A percentile compares a stretch with the other conserved stretches of the same genome.
phyloP scores from a whole-genome alignment of 2,113 vertebrate species.

The Falcunculus frontatus region DNA sequence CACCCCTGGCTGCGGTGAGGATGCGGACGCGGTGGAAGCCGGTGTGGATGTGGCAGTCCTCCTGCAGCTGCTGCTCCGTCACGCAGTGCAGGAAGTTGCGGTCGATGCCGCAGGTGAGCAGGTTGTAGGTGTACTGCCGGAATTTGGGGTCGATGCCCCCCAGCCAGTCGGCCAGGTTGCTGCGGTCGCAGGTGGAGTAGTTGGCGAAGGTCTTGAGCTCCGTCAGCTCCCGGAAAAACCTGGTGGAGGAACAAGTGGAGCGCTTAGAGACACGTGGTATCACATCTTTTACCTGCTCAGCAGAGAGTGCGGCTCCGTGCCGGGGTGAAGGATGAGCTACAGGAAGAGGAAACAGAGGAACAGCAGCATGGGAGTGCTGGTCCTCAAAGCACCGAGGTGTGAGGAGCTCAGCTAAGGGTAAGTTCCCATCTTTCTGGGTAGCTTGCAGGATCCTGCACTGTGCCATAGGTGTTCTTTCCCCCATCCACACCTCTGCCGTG shows the following conservation, averaged over 20 bases:
- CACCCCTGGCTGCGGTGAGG: constrained; percentile 75
- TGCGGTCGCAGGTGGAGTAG: constrained; percentile 93
- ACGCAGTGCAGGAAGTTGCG: constrained; percentile 79
- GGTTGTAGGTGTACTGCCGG: constrained; percentile 93
- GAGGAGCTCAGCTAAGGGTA: background rate
- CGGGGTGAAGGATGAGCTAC: background rate
- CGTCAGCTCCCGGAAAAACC: constrained; percentile 89
- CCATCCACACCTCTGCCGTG: background rate
- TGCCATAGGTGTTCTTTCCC: background rate
- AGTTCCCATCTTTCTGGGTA: background rate
- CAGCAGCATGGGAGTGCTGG: accelerated
- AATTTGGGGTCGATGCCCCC: constrained; percentile 85
- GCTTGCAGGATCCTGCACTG: background rate
- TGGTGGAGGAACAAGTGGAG: background rate
- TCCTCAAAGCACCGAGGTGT: accelerated
- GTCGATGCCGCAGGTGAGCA: constrained; percentile 88
- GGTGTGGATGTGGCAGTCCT: constrained; percentile 82
- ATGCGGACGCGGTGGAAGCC: constrained; percentile 90
- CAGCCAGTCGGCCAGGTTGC: constrained; percentile 95
- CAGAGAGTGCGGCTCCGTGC: background rate
- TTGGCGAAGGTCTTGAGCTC: constrained; percentile 93
- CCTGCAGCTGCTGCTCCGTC: constrained; percentile 89
- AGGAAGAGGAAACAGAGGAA: background rate
- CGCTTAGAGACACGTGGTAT: accelerated
- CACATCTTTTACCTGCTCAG: background rate